Conservation (phyloP, 2,113 vertebrate species). For the Ceyx cyanopectus region DNA sequence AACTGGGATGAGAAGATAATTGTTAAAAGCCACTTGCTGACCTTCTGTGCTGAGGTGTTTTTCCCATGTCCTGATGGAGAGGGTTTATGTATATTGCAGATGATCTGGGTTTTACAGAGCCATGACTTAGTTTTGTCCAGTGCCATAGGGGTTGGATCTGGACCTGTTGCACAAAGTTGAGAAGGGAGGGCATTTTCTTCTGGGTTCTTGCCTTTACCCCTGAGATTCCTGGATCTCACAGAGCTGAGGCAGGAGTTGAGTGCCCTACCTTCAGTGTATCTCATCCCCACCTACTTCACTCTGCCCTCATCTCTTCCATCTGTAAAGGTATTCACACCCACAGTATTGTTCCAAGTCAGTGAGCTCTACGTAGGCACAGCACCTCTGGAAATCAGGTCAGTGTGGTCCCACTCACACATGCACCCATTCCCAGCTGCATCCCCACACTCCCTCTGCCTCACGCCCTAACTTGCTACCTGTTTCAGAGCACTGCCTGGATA, state of each 20-base stretch:
- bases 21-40: background rate
- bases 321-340: background rate
- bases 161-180: background rate
- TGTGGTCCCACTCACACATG: background rate
- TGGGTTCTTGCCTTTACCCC: background rate
- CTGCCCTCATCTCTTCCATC: background rate
- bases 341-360: background rate
- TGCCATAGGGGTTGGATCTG: background rate
- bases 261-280: background rate
- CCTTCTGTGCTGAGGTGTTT: background rate
- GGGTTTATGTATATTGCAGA: background rate
- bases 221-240: fast-evolving
- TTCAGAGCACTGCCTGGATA: background rate
- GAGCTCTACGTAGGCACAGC: background rate
- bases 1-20: background rate
- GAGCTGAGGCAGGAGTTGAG: background rate
- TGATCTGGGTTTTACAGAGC: background rate
- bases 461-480: fast-evolving
- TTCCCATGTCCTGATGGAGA: background rate
- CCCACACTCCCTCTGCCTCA: background rate
- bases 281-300: background rate
- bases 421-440: background rate
- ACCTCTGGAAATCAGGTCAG: background rate
- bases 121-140: background rate
- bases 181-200: background rate